Conservation (phyloP, 2,888 invertebrate genomes). For the Tanytarsus gracilentus region DNA sequence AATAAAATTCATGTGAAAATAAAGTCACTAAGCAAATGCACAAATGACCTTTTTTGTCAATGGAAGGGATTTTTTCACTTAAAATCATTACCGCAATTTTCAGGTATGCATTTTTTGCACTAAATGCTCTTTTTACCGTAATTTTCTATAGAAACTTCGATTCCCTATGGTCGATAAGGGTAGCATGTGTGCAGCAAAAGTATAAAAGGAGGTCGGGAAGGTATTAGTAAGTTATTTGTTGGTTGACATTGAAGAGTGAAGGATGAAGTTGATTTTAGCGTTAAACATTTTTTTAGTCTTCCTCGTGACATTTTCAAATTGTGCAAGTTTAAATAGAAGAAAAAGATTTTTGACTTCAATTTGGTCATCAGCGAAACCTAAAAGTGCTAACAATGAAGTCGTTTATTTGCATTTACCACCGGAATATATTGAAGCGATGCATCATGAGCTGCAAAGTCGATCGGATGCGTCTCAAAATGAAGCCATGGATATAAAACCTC, state of each 20-base stretch:
- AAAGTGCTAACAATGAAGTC: too few relatives aligned
- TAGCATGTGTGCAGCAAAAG: not conserved
- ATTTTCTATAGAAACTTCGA: too few relatives aligned
- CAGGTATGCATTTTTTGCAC: too few relatives aligned
- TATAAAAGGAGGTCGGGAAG: not conserved
- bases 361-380: slow-evolving; percentile 5
- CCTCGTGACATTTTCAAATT: not conserved
- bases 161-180: too few relatives aligned
- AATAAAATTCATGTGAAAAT: too few relatives aligned
- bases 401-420: not conserved
- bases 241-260: not conserved
- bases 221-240: not conserved
- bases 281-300: not conserved
- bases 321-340: not conserved
- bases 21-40: too few relatives aligned
- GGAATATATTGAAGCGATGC: not conserved
- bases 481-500: not conserved
- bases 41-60: too few relatives aligned
- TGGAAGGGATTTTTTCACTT: too few relatives aligned
- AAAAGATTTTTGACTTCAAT: not conserved
- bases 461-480: too few relatives aligned
- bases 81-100: too few relatives aligned
- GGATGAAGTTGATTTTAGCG: not conserved
- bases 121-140: too few relatives aligned
- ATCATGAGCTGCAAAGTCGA: not conserved